Conservation (phyloP, 1,140 invertebrate genomes). For the Lepidurus arcticus region DNA sequence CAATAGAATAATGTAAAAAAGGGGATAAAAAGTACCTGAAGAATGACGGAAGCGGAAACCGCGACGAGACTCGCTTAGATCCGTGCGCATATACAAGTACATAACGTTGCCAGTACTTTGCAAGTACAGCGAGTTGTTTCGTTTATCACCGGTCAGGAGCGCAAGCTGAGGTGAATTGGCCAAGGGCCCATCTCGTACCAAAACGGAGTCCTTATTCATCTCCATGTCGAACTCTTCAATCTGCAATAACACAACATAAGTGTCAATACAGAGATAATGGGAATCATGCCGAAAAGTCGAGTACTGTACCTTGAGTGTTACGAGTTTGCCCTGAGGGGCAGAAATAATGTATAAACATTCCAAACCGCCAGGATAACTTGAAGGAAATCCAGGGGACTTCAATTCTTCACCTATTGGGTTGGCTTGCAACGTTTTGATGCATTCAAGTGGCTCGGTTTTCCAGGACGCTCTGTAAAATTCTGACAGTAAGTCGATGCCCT, state of each 20-base stretch:
- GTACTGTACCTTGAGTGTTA: slow-evolving; percentile 68
- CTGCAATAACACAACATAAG: slow-evolving; percentile 42
- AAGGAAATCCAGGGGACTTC: slow-evolving; percentile 83
- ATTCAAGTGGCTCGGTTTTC: slow-evolving; percentile 86
- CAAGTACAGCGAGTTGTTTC: slow-evolving; percentile 73
- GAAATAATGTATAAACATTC: slow-evolving; percentile 90
- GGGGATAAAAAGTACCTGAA: slow-evolving; percentile 52
- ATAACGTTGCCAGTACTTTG: slow-evolving; percentile 83
- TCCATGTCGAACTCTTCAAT: slow-evolving; percentile 85
- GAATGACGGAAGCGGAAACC: slow-evolving; percentile 88
- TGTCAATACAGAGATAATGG: slow-evolving; percentile 24
- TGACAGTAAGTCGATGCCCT: slow-evolving; percentile 24
- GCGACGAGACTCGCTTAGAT: slow-evolving; percentile 73
- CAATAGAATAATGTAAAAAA: slow-evolving; percentile 24
- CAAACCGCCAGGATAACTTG: slow-evolving; percentile 84
- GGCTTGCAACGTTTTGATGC: slow-evolving; percentile 74
- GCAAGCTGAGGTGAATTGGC: slow-evolving; percentile 78
- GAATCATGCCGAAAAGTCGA: slow-evolving; percentile 3
- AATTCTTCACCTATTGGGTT: slow-evolving; percentile 74
- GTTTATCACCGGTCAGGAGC: slow-evolving; percentile 66
- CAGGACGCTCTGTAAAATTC: slow-evolving; percentile 66
- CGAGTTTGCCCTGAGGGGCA: slow-evolving; percentile 77
- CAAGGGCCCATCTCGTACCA: slow-evolving; percentile 80
- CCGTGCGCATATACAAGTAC: slow-evolving; percentile 88
- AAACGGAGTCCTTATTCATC: slow-evolving; percentile 74